These are phyloP conservation scores for Fundulus diaphanus DNA, from an alignment of 2,797 vertebrate genomes.

Conservation along the genomic window DNA sequence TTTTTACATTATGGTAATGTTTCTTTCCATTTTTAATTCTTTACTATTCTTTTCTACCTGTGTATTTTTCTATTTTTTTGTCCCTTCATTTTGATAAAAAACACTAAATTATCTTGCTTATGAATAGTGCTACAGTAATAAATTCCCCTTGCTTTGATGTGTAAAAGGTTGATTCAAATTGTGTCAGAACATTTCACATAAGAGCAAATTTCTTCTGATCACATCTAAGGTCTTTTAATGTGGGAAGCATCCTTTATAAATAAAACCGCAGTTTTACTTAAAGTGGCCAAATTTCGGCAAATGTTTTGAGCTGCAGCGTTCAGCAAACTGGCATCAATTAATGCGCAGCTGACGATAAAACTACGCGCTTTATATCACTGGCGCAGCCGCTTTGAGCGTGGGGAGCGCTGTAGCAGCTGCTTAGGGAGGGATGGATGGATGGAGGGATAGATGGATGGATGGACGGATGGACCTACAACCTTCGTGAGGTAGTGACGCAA, in stretches of 20 bases:
- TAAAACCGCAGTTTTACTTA: too few relatives aligned
- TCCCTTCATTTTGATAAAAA: neutral
- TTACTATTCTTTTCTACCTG: neutral
- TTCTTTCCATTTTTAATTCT: too few relatives aligned
- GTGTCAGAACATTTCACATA: too few relatives aligned
- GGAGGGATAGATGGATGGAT: conserved; percentile 5
- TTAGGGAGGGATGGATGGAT: conserved; percentile 3
- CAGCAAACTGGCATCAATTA: neutral
- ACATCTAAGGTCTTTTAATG: too few relatives aligned
- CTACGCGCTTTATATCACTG: neutral
- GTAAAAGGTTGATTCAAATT: too few relatives aligned
- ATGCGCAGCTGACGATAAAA: neutral
- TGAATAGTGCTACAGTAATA: neutral
- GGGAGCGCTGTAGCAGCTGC: neutral
- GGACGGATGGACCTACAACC: conserved; percentile 19
- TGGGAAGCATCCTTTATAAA: too few relatives aligned
- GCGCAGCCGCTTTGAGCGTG: neutral
- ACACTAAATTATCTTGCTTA: neutral
- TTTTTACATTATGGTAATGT: neutral
- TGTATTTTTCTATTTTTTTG: neutral
- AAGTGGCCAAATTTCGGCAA: too few relatives aligned
- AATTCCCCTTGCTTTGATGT: too few relatives aligned
- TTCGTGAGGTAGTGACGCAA: conserved; percentile 39
- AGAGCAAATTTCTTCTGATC: too few relatives aligned
- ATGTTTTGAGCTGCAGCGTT: neutral